These are phyloP conservation scores for Siderastrea siderea DNA, from an alignment of 92 coral and sea anemone genomes.

Conservation along the genomic window DNA sequence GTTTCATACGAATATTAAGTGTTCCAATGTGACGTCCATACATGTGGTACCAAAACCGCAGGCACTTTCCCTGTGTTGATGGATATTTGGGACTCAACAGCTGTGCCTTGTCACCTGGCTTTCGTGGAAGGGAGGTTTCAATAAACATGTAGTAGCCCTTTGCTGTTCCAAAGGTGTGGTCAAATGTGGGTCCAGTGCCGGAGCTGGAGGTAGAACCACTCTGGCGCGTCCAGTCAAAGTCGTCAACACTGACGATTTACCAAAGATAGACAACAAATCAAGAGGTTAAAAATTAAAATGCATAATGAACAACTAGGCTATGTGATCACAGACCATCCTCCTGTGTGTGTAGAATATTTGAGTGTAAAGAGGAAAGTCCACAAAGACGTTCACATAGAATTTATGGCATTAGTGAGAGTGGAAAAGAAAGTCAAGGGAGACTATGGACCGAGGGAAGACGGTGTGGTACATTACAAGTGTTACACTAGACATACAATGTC, in stretches of 20 bases:
- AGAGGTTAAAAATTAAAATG: background rate
- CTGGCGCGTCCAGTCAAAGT: constrained; percentile 96
- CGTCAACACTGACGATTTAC: constrained; percentile 52
- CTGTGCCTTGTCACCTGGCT: constrained; percentile 82
- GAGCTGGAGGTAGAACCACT: constrained; percentile 82
- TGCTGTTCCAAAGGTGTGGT: constrained; percentile 93
- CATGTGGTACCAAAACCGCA: constrained; percentile 97
- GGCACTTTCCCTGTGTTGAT: constrained; percentile 83
- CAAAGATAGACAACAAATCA: background rate
- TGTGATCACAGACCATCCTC: too few species aligned
- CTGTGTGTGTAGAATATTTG: too few species aligned
- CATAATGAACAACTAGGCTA: too few species aligned
- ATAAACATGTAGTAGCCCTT: constrained; percentile 91
- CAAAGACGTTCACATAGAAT: too few species aligned
- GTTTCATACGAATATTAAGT: constrained; percentile 77
- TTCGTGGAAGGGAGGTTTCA: constrained; percentile 75
- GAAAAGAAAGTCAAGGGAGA: too few species aligned
- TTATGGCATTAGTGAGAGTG: too few species aligned
- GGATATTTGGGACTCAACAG: constrained; percentile 83
- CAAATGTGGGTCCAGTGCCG: constrained; percentile 87
- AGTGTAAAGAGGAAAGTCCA: too few species aligned
- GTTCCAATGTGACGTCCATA: constrained; percentile 87
- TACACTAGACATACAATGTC: too few species aligned
- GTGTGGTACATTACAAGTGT: too few species aligned
- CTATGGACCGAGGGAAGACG: too few species aligned